Percentiles rank a stretch among this genome's conserved stretches.
These are phyloP conservation scores for Micromys minutus DNA, from an alignment of 2,113 vertebrate genomes.

Conservation along the genomic window DNA sequence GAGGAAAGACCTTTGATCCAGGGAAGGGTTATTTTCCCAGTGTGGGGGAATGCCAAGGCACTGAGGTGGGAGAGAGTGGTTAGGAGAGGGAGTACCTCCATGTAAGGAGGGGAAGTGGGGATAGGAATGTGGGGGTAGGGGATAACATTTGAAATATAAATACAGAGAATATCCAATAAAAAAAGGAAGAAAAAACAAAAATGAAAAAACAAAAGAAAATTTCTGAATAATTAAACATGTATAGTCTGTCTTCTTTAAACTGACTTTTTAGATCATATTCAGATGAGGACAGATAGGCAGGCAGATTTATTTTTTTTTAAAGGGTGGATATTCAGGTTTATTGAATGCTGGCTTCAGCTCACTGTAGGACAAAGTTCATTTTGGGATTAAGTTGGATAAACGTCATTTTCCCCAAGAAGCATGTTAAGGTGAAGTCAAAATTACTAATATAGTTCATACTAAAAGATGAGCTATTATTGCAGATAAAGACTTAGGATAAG, in stretches of 20 bases:
- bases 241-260: neutral
- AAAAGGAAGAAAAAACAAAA: too few species aligned
- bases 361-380: neutral
- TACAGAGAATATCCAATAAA: too few species aligned
- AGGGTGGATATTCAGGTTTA: neutral
- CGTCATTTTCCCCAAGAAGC: neutral
- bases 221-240: constrained; percentile 43
- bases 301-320: neutral
- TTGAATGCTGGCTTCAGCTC: neutral
- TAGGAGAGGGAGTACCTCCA: too few species aligned
- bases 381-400: neutral
- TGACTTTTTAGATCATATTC: constrained; percentile 16
- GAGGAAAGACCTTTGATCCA: too few species aligned
- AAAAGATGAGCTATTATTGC: neutral
- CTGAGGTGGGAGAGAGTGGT: too few species aligned
- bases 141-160: too few species aligned
- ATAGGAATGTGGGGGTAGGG: too few species aligned
- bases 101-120: too few species aligned
- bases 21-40: too few species aligned
- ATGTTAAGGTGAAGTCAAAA: neutral
- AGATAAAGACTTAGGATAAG: neutral
- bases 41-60: too few species aligned
- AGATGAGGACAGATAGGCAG: neutral
- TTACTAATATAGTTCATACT: neutral
- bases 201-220: too few species aligned